These are phyloP conservation scores for Mythimna lalbum DNA, from an alignment of 2,888 invertebrate species.

Conservation along the genomic window DNA sequence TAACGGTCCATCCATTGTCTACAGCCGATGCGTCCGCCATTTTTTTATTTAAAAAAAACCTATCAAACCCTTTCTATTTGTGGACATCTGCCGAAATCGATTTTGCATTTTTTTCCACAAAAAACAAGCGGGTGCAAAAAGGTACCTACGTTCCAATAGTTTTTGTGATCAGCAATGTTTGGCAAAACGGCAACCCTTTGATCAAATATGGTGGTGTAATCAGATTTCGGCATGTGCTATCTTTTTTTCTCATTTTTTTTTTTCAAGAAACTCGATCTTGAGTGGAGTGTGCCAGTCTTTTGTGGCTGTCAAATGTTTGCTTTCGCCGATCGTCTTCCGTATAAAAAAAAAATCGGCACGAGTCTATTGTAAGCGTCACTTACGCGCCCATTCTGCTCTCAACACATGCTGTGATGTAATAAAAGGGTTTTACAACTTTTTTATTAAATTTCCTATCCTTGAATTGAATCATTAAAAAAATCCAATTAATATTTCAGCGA, in stretches of 20 bases:
- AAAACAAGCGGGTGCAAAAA: slow-evolving; percentile 87
- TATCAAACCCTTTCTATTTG: slow-evolving; percentile 89
- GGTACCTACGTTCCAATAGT: slow-evolving; percentile 75
- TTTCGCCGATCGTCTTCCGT: slow-evolving; percentile 85
- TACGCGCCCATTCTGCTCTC: slow-evolving; percentile 68
- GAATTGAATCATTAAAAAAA: slow-evolving; percentile 61
- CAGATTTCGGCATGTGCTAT: slow-evolving; percentile 90
- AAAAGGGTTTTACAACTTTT: slow-evolving; percentile 61
- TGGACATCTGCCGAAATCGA: slow-evolving; percentile 90
- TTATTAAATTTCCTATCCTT: slow-evolving; percentile 48
- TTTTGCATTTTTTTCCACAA: slow-evolving; percentile 87
- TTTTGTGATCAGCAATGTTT: slow-evolving; percentile 83
- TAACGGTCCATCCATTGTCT: slow-evolving; percentile 86
- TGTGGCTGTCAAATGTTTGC: slow-evolving; percentile 86
- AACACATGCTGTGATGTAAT: slow-evolving; percentile 72
- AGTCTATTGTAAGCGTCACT: slow-evolving; percentile 77
- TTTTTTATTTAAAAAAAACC: slow-evolving; percentile 79
- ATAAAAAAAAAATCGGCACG: slow-evolving; percentile 86
- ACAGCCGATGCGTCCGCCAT: slow-evolving; percentile 79
- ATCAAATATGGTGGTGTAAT: slow-evolving; percentile 87
- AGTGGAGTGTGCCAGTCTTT: slow-evolving; percentile 87
- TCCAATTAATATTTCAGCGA: slow-evolving; percentile 62
- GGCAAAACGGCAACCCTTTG: slow-evolving; percentile 88
- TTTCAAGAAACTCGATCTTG: slow-evolving; percentile 87
- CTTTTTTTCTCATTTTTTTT: slow-evolving; percentile 77